These are phyloP conservation scores for Sebastiscus tertius DNA, from an alignment of 2,797 vertebrate species.

Conservation along the genomic window DNA sequence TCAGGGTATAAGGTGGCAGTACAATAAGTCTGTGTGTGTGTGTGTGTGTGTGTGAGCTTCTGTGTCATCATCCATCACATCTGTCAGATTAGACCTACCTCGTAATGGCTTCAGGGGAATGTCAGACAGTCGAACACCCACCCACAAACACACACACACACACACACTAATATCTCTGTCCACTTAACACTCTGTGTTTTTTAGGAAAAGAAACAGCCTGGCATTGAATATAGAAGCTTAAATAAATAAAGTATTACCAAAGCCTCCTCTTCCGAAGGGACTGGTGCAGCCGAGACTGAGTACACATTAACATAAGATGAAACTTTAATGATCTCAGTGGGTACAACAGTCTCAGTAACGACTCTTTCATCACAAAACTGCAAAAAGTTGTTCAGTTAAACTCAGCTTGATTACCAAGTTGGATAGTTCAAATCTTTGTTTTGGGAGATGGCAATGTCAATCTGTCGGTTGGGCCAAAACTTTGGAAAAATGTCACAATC, in stretches of 20 bases:
- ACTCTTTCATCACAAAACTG: background rate
- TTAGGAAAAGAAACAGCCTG: constrained; percentile 37
- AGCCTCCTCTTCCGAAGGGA: constrained; percentile 9
- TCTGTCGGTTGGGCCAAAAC: background rate
- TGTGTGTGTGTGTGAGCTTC: background rate
- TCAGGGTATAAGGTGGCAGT: constrained; percentile 12
- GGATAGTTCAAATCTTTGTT: background rate
- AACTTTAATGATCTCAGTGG: constrained; percentile 19
- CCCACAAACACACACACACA: background rate
- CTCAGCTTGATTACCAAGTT: background rate
- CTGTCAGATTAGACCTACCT: constrained; percentile 63
- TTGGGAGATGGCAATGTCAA: background rate
- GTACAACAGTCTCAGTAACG: background rate
- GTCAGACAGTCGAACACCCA: constrained; percentile 39
- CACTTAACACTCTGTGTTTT: constrained; percentile 34
- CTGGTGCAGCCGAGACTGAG: background rate
- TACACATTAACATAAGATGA: constrained; percentile 23
- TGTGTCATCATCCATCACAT: constrained; percentile 58
- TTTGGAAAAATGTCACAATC: background rate
- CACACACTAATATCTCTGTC: background rate
- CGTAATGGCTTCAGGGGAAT: constrained; percentile 54
- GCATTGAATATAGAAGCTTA: constrained; percentile 31
- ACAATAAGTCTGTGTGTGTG: background rate
- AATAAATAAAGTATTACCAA: constrained; percentile 46
- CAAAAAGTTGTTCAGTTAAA: background rate